phyloP scores from a whole-genome alignment of 2,888 invertebrate genomes.

The Danaus chrysippus region DNA sequence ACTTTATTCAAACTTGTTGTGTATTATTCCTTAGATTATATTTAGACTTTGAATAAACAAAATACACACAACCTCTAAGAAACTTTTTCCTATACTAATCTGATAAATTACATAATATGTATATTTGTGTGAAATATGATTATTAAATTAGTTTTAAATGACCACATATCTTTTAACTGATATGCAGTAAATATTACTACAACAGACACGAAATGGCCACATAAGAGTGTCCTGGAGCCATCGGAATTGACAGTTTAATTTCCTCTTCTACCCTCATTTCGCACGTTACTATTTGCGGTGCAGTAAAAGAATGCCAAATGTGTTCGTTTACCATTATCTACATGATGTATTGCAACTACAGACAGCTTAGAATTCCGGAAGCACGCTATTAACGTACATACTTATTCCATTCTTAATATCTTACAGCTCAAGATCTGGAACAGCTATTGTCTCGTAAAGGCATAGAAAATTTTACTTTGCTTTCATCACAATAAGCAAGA shows the following conservation, averaged over 20 bases:
- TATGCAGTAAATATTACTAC: too few relatives aligned
- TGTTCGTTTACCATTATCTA: neutral
- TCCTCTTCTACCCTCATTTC: constrained; percentile 16
- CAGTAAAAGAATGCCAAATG: constrained; percentile 7
- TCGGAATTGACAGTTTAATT: constrained; percentile 24
- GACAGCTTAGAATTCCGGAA: neutral
- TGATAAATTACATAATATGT: too few relatives aligned
- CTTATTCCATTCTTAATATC: neutral
- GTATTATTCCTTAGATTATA: neutral
- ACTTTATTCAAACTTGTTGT: neutral
- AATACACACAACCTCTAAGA: too few relatives aligned
- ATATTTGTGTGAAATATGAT: too few relatives aligned
- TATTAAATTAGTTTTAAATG: too few relatives aligned
- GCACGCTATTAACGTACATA: neutral
- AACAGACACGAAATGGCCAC: neutral
- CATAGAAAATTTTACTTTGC: neutral
- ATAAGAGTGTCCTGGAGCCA: constrained; percentile 10
- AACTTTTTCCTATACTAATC: too few relatives aligned
- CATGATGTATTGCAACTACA: constrained; percentile 4
- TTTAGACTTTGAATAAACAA: neutral
- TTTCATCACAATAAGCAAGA: neutral
- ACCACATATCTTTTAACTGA: too few relatives aligned
- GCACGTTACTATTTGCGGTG: constrained; percentile 13
- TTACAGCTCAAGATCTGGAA: neutral
- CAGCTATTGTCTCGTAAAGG: neutral